phyloP scores from a whole-genome alignment of 2,113 vertebrate genomes.

The Forbesichthys papilliferus region DNA sequence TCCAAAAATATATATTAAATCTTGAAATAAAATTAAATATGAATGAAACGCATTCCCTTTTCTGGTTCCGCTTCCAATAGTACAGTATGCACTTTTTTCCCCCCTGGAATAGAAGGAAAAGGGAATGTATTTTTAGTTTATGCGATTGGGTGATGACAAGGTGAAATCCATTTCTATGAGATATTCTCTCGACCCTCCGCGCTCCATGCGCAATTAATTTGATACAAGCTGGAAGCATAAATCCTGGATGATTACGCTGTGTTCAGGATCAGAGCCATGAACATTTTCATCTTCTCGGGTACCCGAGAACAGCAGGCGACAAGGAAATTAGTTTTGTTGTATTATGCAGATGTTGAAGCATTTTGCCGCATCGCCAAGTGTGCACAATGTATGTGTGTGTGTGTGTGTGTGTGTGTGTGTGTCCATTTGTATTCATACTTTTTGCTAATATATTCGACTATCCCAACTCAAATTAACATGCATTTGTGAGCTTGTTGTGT shows the following conservation, averaged over 20 bases:
- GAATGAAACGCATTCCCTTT: slow-evolving; percentile 26
- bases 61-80: slow-evolving; percentile 14
- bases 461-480: slow-evolving; percentile 6
- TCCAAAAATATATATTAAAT: slow-evolving; percentile 19
- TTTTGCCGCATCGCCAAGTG: slow-evolving; percentile 58
- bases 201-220: slow-evolving; percentile 72
- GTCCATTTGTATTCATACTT: slow-evolving; percentile 9
- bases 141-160: slow-evolving; percentile 53
- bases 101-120: slow-evolving; percentile 22
- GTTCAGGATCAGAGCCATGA: slow-evolving; percentile 62
- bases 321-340: slow-evolving; percentile 70
- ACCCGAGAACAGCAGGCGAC: slow-evolving; percentile 64
- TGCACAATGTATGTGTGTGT: slow-evolving; percentile 20
- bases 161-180: slow-evolving; percentile 66
- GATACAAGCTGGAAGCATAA: slow-evolving; percentile 69
- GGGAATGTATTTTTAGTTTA: slow-evolving; percentile 50
- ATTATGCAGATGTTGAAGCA: slow-evolving; percentile 63
- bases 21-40: slow-evolving; percentile 38
- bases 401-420: slow-evolving; percentile 12
- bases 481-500: slow-evolving; percentile 26
- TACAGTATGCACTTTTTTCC: slow-evolving; percentile 18
- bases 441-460: slow-evolving; percentile 14
- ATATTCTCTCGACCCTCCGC: slow-evolving; percentile 57
- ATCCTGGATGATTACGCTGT: slow-evolving; percentile 74
- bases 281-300: slow-evolving; percentile 63